Base-by-base conservation (phyloP, 2,888 invertebrate species). In the Herminia tarsipennalis region DNA sequence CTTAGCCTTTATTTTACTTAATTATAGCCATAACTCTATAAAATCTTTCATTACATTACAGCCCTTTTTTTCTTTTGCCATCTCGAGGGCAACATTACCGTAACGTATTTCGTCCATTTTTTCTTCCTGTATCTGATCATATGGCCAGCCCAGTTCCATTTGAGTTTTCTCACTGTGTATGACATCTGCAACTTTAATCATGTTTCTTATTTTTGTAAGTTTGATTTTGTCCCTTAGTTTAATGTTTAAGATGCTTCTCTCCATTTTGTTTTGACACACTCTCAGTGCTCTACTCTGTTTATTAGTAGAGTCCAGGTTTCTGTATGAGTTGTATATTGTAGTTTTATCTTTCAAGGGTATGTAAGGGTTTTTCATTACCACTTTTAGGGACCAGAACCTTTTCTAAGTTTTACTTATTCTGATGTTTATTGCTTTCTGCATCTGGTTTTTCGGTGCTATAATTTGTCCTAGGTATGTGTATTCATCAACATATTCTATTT, bases 401-500 rank as follows among this genome's bases (percentile, higher is more conserved):
- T 46, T 51, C 51, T 48, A 52, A 21, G 43, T 42, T 20, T 36
- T 52, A 40, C 13, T 18, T 25, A 56, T 40, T 39, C 51, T 49
- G 25, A 37, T 29, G 30, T 50, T 44, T 47, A 50, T 40, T 42
- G 46, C 43, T 30, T 43, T 56, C 6, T 28, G 9, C 50, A 51
- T 56, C 18, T 44, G 39, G 5, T 56, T 17, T 14, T 51, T 34
- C 0, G 39, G 32, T 41, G 51, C 37, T 13, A 48, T 51, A 3
- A 49, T 33, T 22, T 56, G 46, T 16, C 46, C 52, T 16, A 56
- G 34, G 13, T 53, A 45, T 16, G 48, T 40, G 17, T 51, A 57
- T 46, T 51, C 48, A 9, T 40, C 8, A 12, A 57, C 53, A 35
- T 48, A 45, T 44, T 57, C 48, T 37, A 51, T 30, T 48, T 50